Evolutionary conservation across 2,113 vertebrate genomes (phyloP).

Genomic region (Eolophus roseicapilla): DNA sequence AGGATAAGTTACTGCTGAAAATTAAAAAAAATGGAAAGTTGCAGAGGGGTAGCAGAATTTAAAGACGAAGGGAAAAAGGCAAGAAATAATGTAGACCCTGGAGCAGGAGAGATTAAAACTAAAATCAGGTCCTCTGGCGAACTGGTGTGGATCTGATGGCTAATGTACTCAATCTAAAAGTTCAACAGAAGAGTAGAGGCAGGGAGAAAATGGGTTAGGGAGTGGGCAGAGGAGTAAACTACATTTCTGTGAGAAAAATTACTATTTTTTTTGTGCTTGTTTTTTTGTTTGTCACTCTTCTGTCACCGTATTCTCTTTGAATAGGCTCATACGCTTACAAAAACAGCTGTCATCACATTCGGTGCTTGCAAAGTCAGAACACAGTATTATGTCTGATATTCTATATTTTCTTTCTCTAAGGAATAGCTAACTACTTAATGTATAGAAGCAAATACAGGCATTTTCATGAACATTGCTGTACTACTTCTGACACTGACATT

Average conservation of each 20-base stretch:
- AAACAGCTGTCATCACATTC: not conserved
- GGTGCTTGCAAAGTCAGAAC: not conserved
- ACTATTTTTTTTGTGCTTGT: not conserved
- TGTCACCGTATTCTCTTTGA: not conserved
- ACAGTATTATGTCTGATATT: not conserved
- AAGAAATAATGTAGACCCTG: not conserved
- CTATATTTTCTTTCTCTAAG: not conserved
- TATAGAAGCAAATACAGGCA: not conserved
- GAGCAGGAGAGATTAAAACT: not conserved
- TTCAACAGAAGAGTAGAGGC: not conserved
- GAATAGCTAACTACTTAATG: not conserved
- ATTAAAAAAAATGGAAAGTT: not conserved
- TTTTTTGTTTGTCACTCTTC: slow-evolving; percentile 6
- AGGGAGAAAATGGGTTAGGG: not conserved
- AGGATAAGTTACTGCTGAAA: not conserved
- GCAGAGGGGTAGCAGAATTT: not conserved
- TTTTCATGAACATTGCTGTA: not conserved
- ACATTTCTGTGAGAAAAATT: not conserved
- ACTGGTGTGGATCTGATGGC: not conserved
- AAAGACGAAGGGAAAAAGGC: not conserved
- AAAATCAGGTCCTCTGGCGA: not conserved
- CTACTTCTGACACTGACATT: not conserved
- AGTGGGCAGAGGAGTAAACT: not conserved
- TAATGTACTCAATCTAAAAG: not conserved
- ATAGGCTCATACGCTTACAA: not conserved